Evolutionary conservation across 2,797 vertebrate genomes (phyloP).

Genomic region (Anguilla marmorata): DNA sequence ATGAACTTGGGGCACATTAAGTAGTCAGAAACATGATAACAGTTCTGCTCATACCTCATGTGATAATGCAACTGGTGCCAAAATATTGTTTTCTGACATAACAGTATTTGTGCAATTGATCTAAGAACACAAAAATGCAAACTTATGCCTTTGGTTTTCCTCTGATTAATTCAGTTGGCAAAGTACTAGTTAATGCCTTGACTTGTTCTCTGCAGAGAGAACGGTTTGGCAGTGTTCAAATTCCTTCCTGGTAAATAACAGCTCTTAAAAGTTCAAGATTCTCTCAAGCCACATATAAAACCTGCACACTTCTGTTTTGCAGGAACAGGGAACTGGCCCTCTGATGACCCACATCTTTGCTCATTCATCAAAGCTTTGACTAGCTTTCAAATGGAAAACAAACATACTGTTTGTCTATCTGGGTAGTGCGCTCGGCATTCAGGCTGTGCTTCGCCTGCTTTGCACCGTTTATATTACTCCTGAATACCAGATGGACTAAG

Average conservation of each 20-base stretch:
- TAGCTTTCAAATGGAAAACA: neutral
- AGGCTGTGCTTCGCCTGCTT: neutral
- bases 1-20: neutral
- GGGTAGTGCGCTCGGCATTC: neutral
- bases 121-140: neutral
- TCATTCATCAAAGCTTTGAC: slow-evolving; percentile 10
- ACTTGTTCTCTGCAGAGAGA: neutral
- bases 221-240: neutral
- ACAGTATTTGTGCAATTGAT: neutral
- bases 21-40: too few species aligned
- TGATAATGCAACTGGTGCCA: neutral
- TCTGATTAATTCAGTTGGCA: neutral
- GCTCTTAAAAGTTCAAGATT: neutral
- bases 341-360: neutral
- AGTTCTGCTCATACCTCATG: too few species aligned
- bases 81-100: neutral
- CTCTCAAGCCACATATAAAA: neutral
- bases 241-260: slow-evolving; percentile 2
- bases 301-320: neutral
- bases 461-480: neutral
- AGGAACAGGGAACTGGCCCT: neutral
- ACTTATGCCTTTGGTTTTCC: neutral
- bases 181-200: neutral
- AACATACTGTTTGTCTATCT: neutral
- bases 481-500: neutral